Evolutionary conservation across 2,888 invertebrate genomes (phyloP), one percentile per base, ranked within the genome.

Genomic region (Tipula helvola): DNA sequence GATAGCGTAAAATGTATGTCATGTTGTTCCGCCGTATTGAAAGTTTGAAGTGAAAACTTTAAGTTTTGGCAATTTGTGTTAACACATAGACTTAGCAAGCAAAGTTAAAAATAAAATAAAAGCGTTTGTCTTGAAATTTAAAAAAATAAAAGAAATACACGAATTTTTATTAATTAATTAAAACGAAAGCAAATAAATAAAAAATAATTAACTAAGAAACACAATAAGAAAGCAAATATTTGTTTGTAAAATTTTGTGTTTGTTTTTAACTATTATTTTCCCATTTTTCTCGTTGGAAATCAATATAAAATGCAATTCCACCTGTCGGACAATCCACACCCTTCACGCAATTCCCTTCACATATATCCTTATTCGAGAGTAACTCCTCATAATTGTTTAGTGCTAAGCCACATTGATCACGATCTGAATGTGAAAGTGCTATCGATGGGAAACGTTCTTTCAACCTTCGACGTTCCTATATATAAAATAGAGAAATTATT

Each of bases 251-350:
- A 36, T 41, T 39, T 85, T 36, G 41, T 44, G n/a, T n/a, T n/a
- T 39, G n/a, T n/a, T 86, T 41, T 86, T 86, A 28, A 86, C 52
- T 86, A 83, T 44, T 86, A 36, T 52, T 88, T 85, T 88, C 88
- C 89, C 89, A 89, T 87, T 89, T 88, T 36, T 88, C 89, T 85
- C 87, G 88, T 86, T 89, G 88, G 87, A 88, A 89, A 85, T 88
- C 89, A 88, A 88, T 88, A 87, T 86, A 87, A 88, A 87, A 88
- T 36, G 89, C 87, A 86, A 88, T 87, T 90, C 89, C 93, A 92
- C 97, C 97, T 89, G 97, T 96, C 7, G 97, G 97, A 92, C 97
- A 97, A 89, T 95, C 95, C 89, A 96, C 94, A 85, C 96, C 96
- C 93, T 96, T 94, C 3, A 95, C 93, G 90, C 97, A 97, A 90